These are phyloP conservation scores for Pagetopsis macropterus DNA, from an alignment of 2,797 vertebrate species.

Conservation along the genomic window DNA sequence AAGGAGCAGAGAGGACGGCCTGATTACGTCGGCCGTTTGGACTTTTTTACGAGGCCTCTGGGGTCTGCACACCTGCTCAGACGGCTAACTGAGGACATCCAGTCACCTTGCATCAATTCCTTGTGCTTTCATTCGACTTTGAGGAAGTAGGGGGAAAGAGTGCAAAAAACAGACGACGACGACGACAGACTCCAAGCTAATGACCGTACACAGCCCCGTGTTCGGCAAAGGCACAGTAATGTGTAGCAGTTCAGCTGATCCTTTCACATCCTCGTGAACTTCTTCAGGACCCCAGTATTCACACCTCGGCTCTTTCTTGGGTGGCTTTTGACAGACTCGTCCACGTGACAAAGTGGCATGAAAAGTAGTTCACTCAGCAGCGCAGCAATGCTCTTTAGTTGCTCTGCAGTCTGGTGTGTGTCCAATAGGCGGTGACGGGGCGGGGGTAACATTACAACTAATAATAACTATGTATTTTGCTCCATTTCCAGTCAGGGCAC, in stretches of 20 bases:
- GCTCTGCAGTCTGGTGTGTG: conserved; percentile 47
- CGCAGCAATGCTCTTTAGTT: conserved; percentile 46
- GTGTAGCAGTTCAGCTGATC: conserved; percentile 64
- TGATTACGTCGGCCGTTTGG: conserved; percentile 71
- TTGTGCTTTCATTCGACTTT: conserved; percentile 82
- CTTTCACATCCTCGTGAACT: conserved; percentile 44
- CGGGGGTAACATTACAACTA: conserved; percentile 47
- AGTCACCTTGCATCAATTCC: conserved; percentile 81
- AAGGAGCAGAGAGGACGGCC: conserved; percentile 77
- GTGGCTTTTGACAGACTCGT: conserved; percentile 56
- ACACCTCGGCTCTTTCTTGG: conserved; percentile 36
- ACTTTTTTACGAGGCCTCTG: conserved; percentile 70
- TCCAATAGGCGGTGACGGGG: conserved; percentile 39
- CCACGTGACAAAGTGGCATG: conserved; percentile 46
- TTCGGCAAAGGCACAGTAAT: conserved; percentile 79
- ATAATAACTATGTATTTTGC: conserved; percentile 55
- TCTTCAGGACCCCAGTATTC: conserved; percentile 46
- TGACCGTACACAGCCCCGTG: conserved; percentile 60
- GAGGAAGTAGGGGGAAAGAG: conserved; percentile 33
- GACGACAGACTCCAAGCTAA: conserved; percentile 57
- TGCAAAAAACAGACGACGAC: conserved; percentile 65
- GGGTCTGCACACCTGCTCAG: conserved; percentile 75
- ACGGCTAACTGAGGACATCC: conserved; percentile 67
- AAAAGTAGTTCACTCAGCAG: conserved; percentile 55
- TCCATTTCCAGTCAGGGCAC: conserved; percentile 58